A percentile compares a stretch with the other conserved stretches of the same genome.
Conservation (phyloP, 64 coral and sea anemone species). For the Pachyseris speciosa region DNA sequence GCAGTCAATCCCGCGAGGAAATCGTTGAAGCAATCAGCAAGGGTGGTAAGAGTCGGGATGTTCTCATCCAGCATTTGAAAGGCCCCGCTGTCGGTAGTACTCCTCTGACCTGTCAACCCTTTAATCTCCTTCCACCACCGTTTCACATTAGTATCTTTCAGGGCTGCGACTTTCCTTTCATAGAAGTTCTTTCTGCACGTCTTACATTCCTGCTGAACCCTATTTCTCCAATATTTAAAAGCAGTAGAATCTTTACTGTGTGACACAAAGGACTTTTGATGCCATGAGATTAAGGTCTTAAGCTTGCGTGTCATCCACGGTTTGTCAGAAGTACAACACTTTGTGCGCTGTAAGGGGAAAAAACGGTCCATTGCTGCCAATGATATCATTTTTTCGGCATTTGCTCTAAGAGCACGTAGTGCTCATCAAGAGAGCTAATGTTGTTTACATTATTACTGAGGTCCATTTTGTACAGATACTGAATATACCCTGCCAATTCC, state of each 20-base stretch:
- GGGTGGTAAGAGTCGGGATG: constrained; percentile 26
- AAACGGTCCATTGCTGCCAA: constrained; percentile 11
- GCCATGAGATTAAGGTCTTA: constrained; percentile 38
- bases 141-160: constrained; percentile 61
- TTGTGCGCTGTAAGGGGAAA: constrained; percentile 22
- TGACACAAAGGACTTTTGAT: constrained; percentile 21
- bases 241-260: constrained; percentile 40
- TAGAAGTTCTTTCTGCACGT: constrained; percentile 53
- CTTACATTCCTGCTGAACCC: constrained; percentile 38
- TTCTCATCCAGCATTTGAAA: constrained; percentile 53
- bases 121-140: constrained; percentile 78
- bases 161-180: constrained; percentile 46
- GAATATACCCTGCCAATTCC: too few species aligned
- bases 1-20: constrained; percentile 10
- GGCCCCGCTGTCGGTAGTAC: constrained; percentile 44
- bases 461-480: too few species aligned
- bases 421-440: too few species aligned
- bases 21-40: constrained; percentile 22
- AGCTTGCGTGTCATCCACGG: constrained; percentile 64
- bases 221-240: constrained; percentile 37
- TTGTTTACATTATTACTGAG: too few species aligned
- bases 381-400: too few species aligned
- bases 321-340: constrained; percentile 56
- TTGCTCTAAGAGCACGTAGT: too few species aligned
- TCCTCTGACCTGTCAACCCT: constrained; percentile 36